These are phyloP conservation scores for Meda fulgida DNA, from an alignment of 2,797 vertebrate genomes.

Conservation along the genomic window DNA sequence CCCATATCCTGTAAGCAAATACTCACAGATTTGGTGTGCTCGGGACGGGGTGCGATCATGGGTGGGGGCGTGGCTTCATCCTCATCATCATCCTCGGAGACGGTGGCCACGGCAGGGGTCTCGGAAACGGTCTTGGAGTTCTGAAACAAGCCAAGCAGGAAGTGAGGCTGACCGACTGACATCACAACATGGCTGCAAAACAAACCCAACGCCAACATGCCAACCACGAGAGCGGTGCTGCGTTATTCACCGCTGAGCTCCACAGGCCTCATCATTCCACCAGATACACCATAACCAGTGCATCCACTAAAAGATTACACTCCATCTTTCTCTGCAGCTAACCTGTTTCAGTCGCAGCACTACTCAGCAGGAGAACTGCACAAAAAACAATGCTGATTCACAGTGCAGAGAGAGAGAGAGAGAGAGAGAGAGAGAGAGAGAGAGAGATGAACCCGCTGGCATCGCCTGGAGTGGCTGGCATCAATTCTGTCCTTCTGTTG, in stretches of 20 bases:
- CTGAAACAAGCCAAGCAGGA: slow-evolving; percentile 70
- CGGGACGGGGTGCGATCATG: slow-evolving; percentile 90
- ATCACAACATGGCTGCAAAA: slow-evolving; percentile 59
- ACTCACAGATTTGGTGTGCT: slow-evolving; percentile 96
- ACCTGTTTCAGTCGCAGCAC: slow-evolving; percentile 34
- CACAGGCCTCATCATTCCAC: not conserved
- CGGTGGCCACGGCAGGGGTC: slow-evolving; percentile 86
- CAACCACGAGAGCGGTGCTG: not conserved
- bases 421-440: slow-evolving; percentile 9
- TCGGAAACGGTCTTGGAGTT: slow-evolving; percentile 89
- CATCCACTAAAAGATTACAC: not conserved
- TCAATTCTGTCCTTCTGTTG: slow-evolving; percentile 37
- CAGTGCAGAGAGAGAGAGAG: slow-evolving; percentile 59
- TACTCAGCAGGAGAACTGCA: slow-evolving; percentile 28
- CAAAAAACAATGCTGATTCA: slow-evolving; percentile 77
- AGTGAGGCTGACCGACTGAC: slow-evolving; percentile 61
- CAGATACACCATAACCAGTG: not conserved
- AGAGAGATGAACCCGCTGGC: slow-evolving; percentile 38
- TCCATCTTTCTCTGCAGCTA: not conserved
- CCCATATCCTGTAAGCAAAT: not conserved
- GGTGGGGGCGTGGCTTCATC: slow-evolving; percentile 89
- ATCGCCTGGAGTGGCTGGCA: slow-evolving; percentile 42
- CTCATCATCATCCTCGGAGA: slow-evolving; percentile 91
- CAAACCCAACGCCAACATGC: slow-evolving; percentile 62
- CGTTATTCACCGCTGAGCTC: not conserved